These are phyloP conservation scores for Bellardia pandia DNA, from an alignment of 2,888 invertebrate genomes.

Conservation along the genomic window DNA sequence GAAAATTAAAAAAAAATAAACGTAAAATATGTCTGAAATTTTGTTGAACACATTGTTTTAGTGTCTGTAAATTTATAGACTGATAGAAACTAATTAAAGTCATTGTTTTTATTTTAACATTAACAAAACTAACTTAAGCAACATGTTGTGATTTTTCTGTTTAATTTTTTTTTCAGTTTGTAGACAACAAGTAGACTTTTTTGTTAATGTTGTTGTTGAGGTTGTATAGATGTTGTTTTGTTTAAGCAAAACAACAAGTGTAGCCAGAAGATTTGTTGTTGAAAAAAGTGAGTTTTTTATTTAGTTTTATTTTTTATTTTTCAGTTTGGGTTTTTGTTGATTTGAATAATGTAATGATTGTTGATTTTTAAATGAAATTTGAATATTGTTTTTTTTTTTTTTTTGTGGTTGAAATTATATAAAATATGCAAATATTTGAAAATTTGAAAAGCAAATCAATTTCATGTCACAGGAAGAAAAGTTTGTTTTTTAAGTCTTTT, in stretches of 20 bases:
- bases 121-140: constrained; percentile 65
- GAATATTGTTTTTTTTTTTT: constrained; percentile 28
- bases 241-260: constrained; percentile 47
- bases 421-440: constrained; percentile 39
- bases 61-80: constrained; percentile 59
- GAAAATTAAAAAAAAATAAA: not conserved
- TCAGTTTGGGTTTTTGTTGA: not conserved
- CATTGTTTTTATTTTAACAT: constrained; percentile 66
- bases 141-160: constrained; percentile 47
- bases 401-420: constrained; percentile 18
- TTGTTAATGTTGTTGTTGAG: constrained; percentile 19
- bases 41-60: constrained; percentile 63
- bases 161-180: not conserved
- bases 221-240: constrained; percentile 19
- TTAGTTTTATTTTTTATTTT: not conserved
- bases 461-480: constrained; percentile 35
- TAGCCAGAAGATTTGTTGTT: constrained; percentile 1
- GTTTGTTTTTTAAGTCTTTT: constrained; percentile 57
- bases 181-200: constrained; percentile 50
- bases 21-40: constrained; percentile 57
- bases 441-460: constrained; percentile 43
- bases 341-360: constrained; percentile 6
- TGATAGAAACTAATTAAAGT: constrained; percentile 72
- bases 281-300: constrained; percentile 19
- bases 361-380: constrained; percentile 23